A percentile compares a stretch with the other conserved stretches of the same genome.
phyloP scores from a whole-genome alignment of 2,113 vertebrate species.

The Calyptomena viridis region DNA sequence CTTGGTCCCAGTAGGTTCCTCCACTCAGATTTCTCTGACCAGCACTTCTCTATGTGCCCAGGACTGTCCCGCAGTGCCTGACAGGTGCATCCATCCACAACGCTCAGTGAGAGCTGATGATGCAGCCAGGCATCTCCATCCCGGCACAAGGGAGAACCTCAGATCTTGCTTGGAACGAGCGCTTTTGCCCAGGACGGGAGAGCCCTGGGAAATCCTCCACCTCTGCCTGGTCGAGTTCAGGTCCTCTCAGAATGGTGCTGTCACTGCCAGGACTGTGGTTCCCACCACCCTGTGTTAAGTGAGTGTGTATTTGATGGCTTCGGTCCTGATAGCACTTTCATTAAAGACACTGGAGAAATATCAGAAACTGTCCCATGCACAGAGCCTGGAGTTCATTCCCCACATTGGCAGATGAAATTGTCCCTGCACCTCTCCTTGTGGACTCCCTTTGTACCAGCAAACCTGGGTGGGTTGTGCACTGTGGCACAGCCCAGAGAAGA shows the following conservation, averaged over 20 bases:
- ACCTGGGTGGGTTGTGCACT: background rate
- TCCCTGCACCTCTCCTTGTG: background rate
- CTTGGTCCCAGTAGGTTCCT: background rate
- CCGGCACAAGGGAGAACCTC: background rate
- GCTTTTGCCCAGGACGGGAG: background rate
- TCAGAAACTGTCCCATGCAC: background rate
- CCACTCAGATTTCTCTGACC: background rate
- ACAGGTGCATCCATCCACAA: background rate
- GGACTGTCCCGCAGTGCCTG: background rate
- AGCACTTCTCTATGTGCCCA: rapidly evolving
- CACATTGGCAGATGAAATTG: background rate
- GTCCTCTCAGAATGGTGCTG: background rate
- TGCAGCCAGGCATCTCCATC: background rate
- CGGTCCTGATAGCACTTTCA: background rate
- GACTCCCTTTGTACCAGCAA: background rate
- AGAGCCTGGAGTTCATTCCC: background rate
- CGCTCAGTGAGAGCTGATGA: background rate
- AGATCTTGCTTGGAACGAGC: rapidly evolving
- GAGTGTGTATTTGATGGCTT: background rate
- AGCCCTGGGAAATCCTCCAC: too few relatives aligned
- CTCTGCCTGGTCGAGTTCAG: background rate
- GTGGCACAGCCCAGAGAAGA: background rate
- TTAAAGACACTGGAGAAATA: background rate
- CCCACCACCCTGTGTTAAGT: background rate
- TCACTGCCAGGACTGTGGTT: background rate